A percentile compares a stretch with the other conserved stretches of the same genome.
Evolutionary conservation across 2,113 vertebrate species (phyloP).

Genomic region (Dolichallabes microphthalmus): DNA sequence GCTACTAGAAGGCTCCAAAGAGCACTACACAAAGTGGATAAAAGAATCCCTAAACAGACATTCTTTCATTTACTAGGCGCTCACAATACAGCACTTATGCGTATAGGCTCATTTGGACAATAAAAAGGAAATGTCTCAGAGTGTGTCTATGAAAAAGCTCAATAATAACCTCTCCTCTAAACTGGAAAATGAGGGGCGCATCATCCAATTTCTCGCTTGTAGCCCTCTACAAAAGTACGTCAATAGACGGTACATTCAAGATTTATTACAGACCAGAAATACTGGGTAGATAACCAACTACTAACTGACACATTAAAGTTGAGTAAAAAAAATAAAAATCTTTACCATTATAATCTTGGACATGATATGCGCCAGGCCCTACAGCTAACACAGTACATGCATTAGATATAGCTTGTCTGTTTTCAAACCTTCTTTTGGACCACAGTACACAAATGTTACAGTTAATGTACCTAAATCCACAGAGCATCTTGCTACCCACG

Average conservation of each 20-base stretch:
- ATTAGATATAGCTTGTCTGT: neutral
- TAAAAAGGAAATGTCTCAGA: constrained; percentile 11
- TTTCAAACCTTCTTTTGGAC: neutral
- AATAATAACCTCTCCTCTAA: constrained; percentile 17
- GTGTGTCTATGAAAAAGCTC: neutral
- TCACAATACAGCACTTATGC: constrained; percentile 15
- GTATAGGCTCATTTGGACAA: constrained; percentile 7
- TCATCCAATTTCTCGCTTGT: constrained; percentile 24
- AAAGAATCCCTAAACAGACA: constrained; percentile 18
- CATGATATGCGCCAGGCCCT: neutral
- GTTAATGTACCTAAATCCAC: neutral
- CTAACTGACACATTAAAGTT: neutral
- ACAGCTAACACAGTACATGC: neutral
- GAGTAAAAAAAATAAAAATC: neutral
- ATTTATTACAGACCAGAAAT: neutral
- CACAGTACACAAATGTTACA: neutral
- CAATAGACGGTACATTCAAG: constrained; percentile 9
- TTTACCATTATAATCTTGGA: neutral
- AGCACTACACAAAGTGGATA: constrained; percentile 12
- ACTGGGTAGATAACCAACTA: neutral
- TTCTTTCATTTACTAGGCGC: constrained; percentile 17
- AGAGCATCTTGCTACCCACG: neutral
- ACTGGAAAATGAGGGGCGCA: neutral
- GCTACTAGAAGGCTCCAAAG: constrained; percentile 5
- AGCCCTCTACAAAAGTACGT: neutral